Evolutionary conservation across 2,888 invertebrate species (phyloP), one percentile per base, ranked within the genome.

Genomic region (Mesodorylaimus sp.): DNA sequence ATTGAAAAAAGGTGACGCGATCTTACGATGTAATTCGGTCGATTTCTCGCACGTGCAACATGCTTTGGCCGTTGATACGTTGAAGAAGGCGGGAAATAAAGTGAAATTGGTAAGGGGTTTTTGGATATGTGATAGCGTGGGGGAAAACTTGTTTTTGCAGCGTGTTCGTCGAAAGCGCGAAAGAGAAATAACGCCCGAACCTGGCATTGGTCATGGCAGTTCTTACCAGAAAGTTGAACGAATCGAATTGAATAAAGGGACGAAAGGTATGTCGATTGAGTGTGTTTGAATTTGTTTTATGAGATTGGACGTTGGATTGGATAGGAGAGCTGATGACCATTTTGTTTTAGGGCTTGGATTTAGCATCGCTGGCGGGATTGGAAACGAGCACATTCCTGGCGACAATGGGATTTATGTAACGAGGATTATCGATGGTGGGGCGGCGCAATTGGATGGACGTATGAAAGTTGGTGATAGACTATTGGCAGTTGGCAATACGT

Each of bases 371-470:
- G 95, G 97, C 47, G 91, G 95, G 52, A 81, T 89, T 57, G 93
- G 91, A 57, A 97, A 97, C 75, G 93, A 97, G 71, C 95, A 97
- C 74, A 88, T 93, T 72, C 91, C 91, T 51, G 93, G 93, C 55
- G 95, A 97, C 73, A 89, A 93, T 75, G 95, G 95, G 60, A 97
- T 97, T 67, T 97, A 91, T 73, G 89, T 97, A 62, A 97, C 97
- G 46, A 95, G 97, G 75, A 85, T 97, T 58, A 93, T 95, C 80
- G 89, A 91, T 54, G 91, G 89, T 27, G 95, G 95, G 50, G 93
- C 95, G 21, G 95, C 97, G 45, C 84, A 89, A 68, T 79, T 83
- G 50, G 93, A 97, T 69, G 91, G 93, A n/a, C 76, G 91, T 50
- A 77, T 97, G 50, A 75, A 80, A 55, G 85, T 88, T 55, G 88